Conservation (phyloP, 2,888 invertebrate species). For the Alitta virens region DNA sequence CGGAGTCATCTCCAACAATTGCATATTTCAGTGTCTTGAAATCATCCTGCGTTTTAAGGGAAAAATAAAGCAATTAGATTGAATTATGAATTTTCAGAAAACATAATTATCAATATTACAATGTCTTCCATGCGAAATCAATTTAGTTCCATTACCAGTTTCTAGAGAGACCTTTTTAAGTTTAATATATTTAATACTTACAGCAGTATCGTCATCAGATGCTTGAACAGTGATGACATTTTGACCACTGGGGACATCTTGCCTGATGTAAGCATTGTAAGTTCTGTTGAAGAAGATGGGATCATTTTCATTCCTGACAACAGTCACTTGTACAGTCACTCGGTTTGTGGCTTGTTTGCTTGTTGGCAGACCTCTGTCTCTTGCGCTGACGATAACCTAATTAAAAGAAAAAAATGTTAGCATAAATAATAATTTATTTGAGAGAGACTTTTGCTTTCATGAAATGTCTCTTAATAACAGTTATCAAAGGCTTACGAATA, state of each 20-base stretch:
- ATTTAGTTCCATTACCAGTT: no score
- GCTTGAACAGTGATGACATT: conserved; percentile 33
- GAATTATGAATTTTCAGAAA: neutral
- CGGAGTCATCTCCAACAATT: conserved; percentile 42
- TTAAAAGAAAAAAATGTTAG: neutral
- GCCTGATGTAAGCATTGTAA: conserved; percentile 19
- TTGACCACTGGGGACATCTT: conserved; percentile 20
- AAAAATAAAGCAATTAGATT: neutral
- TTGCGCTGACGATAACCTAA: conserved; percentile 23
- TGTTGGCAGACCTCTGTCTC: conserved; percentile 25
- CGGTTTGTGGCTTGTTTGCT: conserved; percentile 15
- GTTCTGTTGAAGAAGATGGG: conserved; percentile 35
- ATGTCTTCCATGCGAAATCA: neutral
- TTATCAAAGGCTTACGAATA: neutral
- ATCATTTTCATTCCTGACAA: conserved; percentile 38
- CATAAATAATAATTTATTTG: no score
- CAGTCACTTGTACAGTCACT: conserved; percentile 35
- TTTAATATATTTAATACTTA: conserved; percentile 26
- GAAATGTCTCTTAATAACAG: no score
- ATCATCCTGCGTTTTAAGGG: no score
- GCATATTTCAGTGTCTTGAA: conserved; percentile 27
- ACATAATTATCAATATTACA: neutral
- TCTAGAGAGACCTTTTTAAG: no score
- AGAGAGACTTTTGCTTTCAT: no score
- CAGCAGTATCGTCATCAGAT: conserved; percentile 40